phyloP scores from a whole-genome alignment of 2,113 vertebrate species.

The Marcusenius ussheri region DNA sequence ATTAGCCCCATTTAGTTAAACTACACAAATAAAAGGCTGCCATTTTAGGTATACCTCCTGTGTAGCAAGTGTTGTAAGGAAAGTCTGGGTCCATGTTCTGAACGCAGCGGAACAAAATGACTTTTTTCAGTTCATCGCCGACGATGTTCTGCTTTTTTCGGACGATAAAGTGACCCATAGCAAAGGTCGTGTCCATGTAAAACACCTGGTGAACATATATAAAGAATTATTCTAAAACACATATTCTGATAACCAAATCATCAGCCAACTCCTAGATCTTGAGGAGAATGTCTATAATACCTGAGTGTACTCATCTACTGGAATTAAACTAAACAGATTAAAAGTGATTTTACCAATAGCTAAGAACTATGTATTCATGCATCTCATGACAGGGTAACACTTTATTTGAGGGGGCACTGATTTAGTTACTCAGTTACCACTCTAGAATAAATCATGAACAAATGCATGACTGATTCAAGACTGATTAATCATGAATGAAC shows the following conservation, averaged over 20 bases:
- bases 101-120: conserved; percentile 83
- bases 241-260: not conserved
- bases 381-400: not conserved
- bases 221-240: conserved; percentile 21
- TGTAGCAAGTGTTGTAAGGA: conserved; percentile 75
- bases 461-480: not conserved
- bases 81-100: conserved; percentile 72
- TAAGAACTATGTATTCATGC: not conserved
- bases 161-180: conserved; percentile 88
- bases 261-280: not conserved
- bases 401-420: not conserved
- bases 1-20: not conserved
- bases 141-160: conserved; percentile 79
- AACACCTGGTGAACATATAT: conserved; percentile 77
- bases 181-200: conserved; percentile 75
- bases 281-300: not conserved
- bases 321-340: not conserved
- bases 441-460: not conserved
- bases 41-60: conserved; percentile 60
- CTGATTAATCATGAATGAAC: not conserved
- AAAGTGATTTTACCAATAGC: not conserved
- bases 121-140: conserved; percentile 74
- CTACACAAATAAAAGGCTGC: not conserved
- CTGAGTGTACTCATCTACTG: not conserved
- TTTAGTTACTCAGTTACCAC: not conserved